These are phyloP conservation scores for Thunnus albacares DNA, from an alignment of 2,797 vertebrate genomes.

Conservation along the genomic window DNA sequence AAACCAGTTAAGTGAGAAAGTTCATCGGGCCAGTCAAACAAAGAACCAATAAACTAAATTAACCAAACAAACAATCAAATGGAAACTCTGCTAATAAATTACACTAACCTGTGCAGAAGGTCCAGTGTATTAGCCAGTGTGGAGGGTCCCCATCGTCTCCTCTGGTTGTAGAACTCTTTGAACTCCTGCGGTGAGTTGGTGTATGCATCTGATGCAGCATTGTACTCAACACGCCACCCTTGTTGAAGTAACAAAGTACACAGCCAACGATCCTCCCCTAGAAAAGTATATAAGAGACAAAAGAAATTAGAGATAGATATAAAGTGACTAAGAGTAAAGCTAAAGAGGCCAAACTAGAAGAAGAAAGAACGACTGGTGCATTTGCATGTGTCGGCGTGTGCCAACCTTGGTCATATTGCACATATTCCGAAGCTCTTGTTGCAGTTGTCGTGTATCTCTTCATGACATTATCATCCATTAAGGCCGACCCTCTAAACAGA, in stretches of 20 bases:
- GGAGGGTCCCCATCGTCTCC: conserved; percentile 89
- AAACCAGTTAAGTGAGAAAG: neutral
- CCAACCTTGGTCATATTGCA: conserved; percentile 90
- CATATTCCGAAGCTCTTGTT: conserved; percentile 83
- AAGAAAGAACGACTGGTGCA: neutral
- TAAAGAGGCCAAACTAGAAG: neutral
- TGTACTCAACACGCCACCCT: conserved; percentile 90
- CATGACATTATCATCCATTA: conserved; percentile 89
- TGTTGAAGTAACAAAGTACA: conserved; percentile 89
- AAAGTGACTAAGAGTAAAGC: neutral
- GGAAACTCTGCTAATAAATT: neutral
- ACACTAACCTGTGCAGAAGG: conserved; percentile 81
- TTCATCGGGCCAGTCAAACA: neutral
- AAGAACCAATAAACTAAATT: neutral
- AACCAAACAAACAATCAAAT: neutral
- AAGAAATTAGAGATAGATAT: neutral
- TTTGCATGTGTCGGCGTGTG: neutral
- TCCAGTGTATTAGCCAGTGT: conserved; percentile 89
- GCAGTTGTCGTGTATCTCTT: conserved; percentile 88
- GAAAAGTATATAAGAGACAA: neutral
- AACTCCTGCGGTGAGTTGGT: conserved; percentile 91
- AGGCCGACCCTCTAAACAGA: conserved; percentile 86
- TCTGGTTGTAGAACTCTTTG: conserved; percentile 90
- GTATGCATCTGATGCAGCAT: conserved; percentile 89
- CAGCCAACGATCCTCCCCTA: conserved; percentile 90